phyloP scores from a whole-genome alignment of 1,140 invertebrate species.

The Drosophila santomea region DNA sequence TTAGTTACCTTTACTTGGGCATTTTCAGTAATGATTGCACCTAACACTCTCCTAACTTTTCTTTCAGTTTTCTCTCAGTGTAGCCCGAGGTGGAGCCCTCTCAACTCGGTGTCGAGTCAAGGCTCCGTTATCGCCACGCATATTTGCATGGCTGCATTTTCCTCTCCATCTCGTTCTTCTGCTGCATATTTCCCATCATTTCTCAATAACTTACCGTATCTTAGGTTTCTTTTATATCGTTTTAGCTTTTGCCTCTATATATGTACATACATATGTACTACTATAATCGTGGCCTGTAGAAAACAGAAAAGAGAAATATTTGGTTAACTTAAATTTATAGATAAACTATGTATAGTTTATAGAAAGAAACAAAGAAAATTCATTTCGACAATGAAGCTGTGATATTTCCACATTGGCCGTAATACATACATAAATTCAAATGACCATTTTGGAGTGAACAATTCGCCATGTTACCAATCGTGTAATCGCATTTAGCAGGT shows the following conservation, averaged over 20 bases:
- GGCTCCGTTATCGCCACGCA: constrained; percentile 64
- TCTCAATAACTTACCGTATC: constrained; percentile 34
- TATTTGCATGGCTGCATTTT: constrained; percentile 65
- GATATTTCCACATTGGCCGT: neutral
- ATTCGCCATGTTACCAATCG: constrained; percentile 2
- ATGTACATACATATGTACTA: too few species aligned
- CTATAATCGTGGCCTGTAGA: neutral
- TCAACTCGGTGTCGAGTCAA: constrained; percentile 21
- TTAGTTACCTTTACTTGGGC: too few species aligned
- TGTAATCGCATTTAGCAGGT: constrained; percentile 1
- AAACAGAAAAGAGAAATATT: neutral
- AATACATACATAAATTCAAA: neutral
- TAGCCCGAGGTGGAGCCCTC: constrained; percentile 17
- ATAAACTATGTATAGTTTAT: neutral
- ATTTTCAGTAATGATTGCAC: too few species aligned
- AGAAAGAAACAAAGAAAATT: too few species aligned
- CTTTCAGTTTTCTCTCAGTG: neutral
- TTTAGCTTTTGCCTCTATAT: neutral
- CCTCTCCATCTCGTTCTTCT: constrained; percentile 3
- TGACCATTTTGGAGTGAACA: constrained; percentile 2
- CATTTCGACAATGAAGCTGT: too few species aligned
- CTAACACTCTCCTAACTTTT: too few species aligned
- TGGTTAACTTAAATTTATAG: neutral
- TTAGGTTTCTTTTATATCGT: neutral
- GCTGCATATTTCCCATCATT: constrained; percentile 41